Evolutionary conservation across 2,888 invertebrate species (phyloP).

Genomic region (Elaeidobius kamerunicus): DNA sequence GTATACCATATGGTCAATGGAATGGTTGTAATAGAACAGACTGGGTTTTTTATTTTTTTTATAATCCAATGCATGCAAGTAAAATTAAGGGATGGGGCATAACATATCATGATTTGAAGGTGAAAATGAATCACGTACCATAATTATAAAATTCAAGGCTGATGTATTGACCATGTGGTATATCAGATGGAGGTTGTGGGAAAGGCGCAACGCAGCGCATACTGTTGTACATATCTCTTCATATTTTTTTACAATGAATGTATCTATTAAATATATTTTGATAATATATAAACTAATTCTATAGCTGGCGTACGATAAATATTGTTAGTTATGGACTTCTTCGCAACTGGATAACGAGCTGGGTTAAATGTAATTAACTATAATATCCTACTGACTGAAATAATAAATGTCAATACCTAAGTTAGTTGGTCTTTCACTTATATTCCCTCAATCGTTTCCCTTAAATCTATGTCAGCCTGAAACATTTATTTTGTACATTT

Average conservation of each 20-base stretch:
- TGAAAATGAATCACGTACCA: neutral
- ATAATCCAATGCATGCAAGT: too few species aligned
- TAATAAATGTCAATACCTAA: constrained; percentile 39
- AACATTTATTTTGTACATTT: too few species aligned
- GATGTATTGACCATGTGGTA: constrained; percentile 6
- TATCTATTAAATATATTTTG: constrained; percentile 50
- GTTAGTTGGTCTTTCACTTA: constrained; percentile 7
- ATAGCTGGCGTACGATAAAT: constrained; percentile 38
- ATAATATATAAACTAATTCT: constrained; percentile 36
- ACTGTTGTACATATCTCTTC: constrained; percentile 49
- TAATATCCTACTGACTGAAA: constrained; percentile 42
- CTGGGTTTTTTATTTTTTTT: too few species aligned
- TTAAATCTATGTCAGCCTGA: neutral
- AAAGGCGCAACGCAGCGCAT: constrained; percentile 11
- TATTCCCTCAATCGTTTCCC: neutral
- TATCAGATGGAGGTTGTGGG: constrained; percentile 4
- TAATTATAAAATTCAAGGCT: neutral
- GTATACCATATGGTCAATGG: constrained; percentile 5
- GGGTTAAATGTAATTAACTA: constrained; percentile 15
- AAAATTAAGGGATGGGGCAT: neutral
- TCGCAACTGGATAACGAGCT: constrained; percentile 16
- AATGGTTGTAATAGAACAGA: too few species aligned
- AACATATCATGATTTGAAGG: neutral
- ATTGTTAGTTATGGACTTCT: constrained; percentile 26
- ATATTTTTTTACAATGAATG: constrained; percentile 48